Evolutionary conservation across 2,888 invertebrate genomes (phyloP).

Genomic region (Rhabditoides inermis): DNA sequence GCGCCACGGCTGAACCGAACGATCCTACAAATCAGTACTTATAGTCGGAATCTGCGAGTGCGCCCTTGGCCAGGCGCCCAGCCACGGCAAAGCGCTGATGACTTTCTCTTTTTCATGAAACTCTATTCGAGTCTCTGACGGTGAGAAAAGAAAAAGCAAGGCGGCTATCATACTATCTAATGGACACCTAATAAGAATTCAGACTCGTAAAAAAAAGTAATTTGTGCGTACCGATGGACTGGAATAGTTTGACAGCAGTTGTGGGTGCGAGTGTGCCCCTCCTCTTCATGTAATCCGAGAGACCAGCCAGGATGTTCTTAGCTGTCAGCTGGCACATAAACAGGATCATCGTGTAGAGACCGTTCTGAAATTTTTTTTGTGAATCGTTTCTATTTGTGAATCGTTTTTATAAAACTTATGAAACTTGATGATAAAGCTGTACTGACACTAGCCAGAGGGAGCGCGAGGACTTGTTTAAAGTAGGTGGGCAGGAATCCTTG

Average conservation of each 20-base stretch:
- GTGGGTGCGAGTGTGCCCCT: conserved; percentile 15
- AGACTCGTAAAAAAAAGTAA: too few relatives aligned
- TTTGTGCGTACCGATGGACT: conserved; percentile 20
- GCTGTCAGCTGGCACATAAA: conserved; percentile 26
- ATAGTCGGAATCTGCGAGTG: too few relatives aligned
- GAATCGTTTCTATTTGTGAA: neutral
- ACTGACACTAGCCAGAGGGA: conserved; percentile 7
- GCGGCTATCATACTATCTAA: too few relatives aligned
- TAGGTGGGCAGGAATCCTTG: conserved; percentile 13
- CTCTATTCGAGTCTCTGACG: neutral
- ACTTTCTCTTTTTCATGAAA: neutral
- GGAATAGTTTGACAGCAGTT: conserved; percentile 21
- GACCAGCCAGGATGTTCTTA: conserved; percentile 16
- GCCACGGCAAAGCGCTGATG: neutral
- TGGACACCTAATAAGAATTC: too few relatives aligned
- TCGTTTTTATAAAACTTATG: too few relatives aligned
- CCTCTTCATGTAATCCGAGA: conserved; percentile 21
- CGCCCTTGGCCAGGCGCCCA: too few relatives aligned
- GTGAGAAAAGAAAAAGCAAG: too few relatives aligned
- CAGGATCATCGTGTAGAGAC: conserved; percentile 25
- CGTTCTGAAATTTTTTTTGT: conserved; percentile 18
- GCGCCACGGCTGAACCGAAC: conserved; percentile 1
- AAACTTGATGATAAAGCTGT: neutral
- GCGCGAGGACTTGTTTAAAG: conserved; percentile 8
- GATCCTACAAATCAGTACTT: conserved; percentile 4